phyloP scores from a whole-genome alignment of 1,140 invertebrate genomes.

The Scaptomyza pallida region DNA sequence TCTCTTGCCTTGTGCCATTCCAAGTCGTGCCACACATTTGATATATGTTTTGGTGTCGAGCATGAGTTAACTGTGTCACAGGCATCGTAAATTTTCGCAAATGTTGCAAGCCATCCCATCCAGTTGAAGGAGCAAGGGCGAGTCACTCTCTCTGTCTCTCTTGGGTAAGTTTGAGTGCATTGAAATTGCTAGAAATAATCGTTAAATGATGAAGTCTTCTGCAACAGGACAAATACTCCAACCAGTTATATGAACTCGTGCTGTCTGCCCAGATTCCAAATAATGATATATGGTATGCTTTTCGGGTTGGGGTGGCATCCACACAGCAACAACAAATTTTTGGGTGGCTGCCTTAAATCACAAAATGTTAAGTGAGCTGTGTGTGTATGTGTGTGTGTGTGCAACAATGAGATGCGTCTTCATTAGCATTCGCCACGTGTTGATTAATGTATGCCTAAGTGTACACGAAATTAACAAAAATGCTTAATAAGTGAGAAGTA shows the following conservation, averaged over 20 bases:
- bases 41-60: conserved; percentile 82
- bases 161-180: conserved; percentile 61
- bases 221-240: conserved; percentile 8
- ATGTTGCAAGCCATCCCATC: conserved; percentile 57
- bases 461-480: conserved; percentile 26
- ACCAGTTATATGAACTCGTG: conserved; percentile 50
- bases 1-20: conserved; percentile 42
- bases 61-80: conserved; percentile 82
- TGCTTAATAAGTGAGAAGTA: conserved; percentile 3
- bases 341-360: conserved; percentile 70
- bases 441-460: conserved; percentile 58
- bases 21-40: conserved; percentile 81
- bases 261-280: conserved; percentile 48
- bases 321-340: conserved; percentile 35
- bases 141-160: not conserved
- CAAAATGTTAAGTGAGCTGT: conserved; percentile 38
- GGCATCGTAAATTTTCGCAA: conserved; percentile 82
- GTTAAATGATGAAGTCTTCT: conserved; percentile 80
- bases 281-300: conserved; percentile 71
- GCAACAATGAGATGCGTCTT: conserved; percentile 43
- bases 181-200: conserved; percentile 82
- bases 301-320: conserved; percentile 21
- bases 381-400: not conserved
- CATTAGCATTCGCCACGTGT: conserved; percentile 50
- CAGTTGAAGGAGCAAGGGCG: not conserved